These are phyloP conservation scores for Agapetus fuscipes DNA, from an alignment of 2,888 invertebrate species.

Conservation along the genomic window DNA sequence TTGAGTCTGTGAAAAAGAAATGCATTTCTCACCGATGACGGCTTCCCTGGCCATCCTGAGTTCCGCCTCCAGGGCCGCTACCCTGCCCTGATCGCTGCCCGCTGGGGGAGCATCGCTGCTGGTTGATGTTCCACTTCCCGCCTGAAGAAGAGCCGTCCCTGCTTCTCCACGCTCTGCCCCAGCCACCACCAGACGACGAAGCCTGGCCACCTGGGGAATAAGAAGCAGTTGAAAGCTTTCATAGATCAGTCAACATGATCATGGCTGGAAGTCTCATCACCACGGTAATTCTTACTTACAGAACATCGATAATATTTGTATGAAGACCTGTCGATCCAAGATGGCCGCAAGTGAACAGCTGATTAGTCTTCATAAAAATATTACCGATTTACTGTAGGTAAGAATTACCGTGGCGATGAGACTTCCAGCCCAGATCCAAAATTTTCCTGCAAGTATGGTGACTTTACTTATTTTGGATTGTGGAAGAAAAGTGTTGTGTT, in stretches of 20 bases:
- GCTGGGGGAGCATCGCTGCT: conserved; percentile 30
- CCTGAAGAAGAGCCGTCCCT: conserved; percentile 40
- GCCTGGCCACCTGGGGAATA: conserved; percentile 51
- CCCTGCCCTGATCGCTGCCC: conserved; percentile 35
- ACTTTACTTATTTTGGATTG: no score
- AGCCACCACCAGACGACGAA: conserved; percentile 56
- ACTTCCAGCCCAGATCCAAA: conserved; percentile 1
- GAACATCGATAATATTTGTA: no score
- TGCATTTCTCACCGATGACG: conserved; percentile 50
- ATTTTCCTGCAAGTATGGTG: conserved; percentile 12
- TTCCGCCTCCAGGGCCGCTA: conserved; percentile 58
- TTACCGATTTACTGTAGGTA: no score
- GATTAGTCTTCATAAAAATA: no score
- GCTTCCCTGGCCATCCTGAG: conserved; percentile 72
- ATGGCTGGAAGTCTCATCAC: no score
- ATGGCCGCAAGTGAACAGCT: no score
- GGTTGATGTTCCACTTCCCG: conserved; percentile 36
- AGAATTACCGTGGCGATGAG: no score
- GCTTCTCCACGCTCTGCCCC: conserved; percentile 50
- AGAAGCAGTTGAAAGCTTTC: conserved; percentile 59
- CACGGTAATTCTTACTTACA: no score
- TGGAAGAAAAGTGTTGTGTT: no score
- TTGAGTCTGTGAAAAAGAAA: no score
- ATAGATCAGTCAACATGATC: conserved; percentile 3
- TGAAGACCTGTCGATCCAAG: no score